A percentile compares a stretch with the other conserved stretches of the same genome.
Evolutionary conservation across 2,888 invertebrate genomes (phyloP).

Genomic region (Tenthredo amoena): DNA sequence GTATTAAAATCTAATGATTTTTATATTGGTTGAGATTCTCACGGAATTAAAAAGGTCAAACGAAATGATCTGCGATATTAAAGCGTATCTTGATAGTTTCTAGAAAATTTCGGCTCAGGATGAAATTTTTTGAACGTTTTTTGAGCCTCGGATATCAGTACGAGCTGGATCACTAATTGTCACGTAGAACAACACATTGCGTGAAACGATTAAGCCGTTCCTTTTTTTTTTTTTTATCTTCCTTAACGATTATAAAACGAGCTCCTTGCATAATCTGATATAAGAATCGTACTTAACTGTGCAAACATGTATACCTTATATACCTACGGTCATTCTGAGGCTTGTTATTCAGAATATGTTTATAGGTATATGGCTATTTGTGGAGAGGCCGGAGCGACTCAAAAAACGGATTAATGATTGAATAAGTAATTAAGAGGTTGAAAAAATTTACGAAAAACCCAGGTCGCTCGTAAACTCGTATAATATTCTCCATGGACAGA

Average conservation of each 20-base stretch:
- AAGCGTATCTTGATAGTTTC: background rate
- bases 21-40: background rate
- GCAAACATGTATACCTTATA: background rate
- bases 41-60: background rate
- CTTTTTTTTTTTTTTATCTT: background rate
- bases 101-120: background rate
- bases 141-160: background rate
- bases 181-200: background rate
- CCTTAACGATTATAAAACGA: background rate
- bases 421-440: background rate
- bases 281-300: background rate
- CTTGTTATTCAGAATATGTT: background rate
- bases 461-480: background rate
- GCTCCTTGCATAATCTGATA: background rate
- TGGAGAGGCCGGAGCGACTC: background rate
- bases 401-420: constrained; percentile 13
- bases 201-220: background rate
- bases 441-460: background rate
- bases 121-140: background rate
- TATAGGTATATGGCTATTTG: background rate
- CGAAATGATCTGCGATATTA: background rate
- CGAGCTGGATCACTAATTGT: background rate
- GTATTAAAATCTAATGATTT: background rate
- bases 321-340: background rate
- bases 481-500: background rate